Conservation (phyloP, 1,140 invertebrate species). For the Neodiprion fabricii region DNA sequence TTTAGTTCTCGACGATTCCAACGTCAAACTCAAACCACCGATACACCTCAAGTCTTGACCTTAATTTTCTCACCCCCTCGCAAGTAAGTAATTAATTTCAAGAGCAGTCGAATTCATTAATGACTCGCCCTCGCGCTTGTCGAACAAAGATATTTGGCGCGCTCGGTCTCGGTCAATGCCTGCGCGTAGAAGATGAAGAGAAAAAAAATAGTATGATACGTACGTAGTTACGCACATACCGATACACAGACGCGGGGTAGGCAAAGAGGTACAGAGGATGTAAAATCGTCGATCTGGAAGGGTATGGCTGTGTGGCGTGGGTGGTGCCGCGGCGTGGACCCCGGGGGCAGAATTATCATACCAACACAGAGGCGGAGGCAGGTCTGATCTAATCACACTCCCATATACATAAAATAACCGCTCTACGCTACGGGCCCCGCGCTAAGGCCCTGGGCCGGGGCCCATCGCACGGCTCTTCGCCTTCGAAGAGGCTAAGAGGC, state of each 20-base stretch:
- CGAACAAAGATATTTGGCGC: too few relatives aligned
- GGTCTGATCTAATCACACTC: constrained; percentile 61
- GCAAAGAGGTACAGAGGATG: too few relatives aligned
- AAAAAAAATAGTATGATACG: constrained; percentile 24
- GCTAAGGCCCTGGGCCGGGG: background rate
- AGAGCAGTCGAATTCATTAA: too few relatives aligned
- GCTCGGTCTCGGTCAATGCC: background rate
- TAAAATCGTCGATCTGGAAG: constrained; percentile 6
- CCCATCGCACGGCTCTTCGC: background rate
- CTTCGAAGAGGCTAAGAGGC: constrained; percentile 40
- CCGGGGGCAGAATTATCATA: constrained; percentile 62
- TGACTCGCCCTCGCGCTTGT: too few relatives aligned
- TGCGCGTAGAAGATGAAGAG: background rate
- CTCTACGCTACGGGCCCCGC: constrained; percentile 49
- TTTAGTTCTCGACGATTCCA: too few relatives aligned
- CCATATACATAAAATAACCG: constrained; percentile 62
- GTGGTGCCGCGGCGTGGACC: constrained; percentile 56
- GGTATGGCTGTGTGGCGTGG: constrained; percentile 52
- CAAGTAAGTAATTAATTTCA: too few relatives aligned
- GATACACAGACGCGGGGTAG: too few relatives aligned
- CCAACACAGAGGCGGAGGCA: constrained; percentile 42
- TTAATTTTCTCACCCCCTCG: too few relatives aligned
- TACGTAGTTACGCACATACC: background rate
- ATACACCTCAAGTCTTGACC: too few relatives aligned
- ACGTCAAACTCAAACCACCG: too few relatives aligned